These are phyloP conservation scores for Chelon labrosus DNA, from an alignment of 2,797 vertebrate species.

Conservation along the genomic window DNA sequence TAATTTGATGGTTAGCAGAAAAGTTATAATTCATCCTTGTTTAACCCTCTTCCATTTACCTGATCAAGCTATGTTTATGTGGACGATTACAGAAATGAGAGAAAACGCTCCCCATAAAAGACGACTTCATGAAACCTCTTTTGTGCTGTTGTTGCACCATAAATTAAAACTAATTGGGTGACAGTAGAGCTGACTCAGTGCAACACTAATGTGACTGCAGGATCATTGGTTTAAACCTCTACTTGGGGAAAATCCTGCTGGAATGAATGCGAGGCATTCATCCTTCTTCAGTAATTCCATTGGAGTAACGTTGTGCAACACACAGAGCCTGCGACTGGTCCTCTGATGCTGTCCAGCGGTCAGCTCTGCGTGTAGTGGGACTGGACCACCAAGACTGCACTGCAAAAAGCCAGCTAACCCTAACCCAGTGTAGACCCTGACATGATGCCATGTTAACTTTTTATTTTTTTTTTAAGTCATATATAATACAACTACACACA, in stretches of 20 bases:
- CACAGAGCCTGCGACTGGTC: constrained; percentile 4
- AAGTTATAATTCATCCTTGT: constrained; percentile 22
- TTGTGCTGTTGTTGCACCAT: constrained; percentile 47
- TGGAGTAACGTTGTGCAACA: constrained; percentile 22
- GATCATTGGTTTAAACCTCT: constrained; percentile 60
- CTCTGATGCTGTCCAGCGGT: constrained; percentile 8
- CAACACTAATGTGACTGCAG: constrained; percentile 55
- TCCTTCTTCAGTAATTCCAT: constrained; percentile 47
- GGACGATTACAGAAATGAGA: constrained; percentile 20
- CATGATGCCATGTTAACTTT: no score
- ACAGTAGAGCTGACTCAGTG: constrained; percentile 52
- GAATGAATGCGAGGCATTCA: constrained; percentile 43
- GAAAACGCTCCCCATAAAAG: constrained; percentile 17
- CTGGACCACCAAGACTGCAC: constrained; percentile 17
- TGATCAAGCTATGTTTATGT: constrained; percentile 31
- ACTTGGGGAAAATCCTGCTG: constrained; percentile 55
- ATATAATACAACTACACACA: no score
- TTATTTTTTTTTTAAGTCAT: no score
- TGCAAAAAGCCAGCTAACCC: no score
- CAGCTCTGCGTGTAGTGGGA: constrained; percentile 2
- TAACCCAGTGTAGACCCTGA: no score
- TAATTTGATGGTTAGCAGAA: constrained; percentile 43
- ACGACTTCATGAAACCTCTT: constrained; percentile 27
- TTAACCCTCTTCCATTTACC: background rate
- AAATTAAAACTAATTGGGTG: constrained; percentile 70